Evolutionary conservation across 2,888 invertebrate genomes (phyloP), one percentile per base, ranked within the genome.

Genomic region (Cancer borealis): DNA sequence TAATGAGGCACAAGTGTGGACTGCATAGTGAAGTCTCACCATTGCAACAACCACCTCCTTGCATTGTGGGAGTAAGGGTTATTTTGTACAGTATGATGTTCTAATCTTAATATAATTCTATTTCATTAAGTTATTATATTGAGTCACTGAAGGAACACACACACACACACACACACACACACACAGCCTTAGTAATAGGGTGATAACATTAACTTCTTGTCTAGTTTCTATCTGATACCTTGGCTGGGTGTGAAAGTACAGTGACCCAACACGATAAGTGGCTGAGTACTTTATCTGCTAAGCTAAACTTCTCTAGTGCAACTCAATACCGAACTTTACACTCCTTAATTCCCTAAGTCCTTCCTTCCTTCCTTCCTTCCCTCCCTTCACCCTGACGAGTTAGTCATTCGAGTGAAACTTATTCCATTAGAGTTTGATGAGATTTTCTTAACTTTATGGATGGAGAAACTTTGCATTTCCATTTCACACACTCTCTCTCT

Each of bases 371-470:
- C n/a, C 2, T 10, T n/a, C 73, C 73, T 26, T 73, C 6, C n/a
- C 6, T 21, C 6, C 73, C 10, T 73, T 73, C 73, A 26, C 54
- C 14, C 73, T 73, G 73, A 26, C 26, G 73, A 73, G 73, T 26
- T 73, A 26, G 73, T 26, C 2, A 26, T n/a, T 26, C 73, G 21
- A 60, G 60, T 60, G 17, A 60, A 73, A 26, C 73, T 73, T 73
- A 26, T 73, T 26, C 73, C 10, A 26, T 73, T 73, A 89, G 3
- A 89, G 47, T 3, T 30, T 47, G 47, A 49, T 47, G 49, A 89
- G 47, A 89, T 89, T n/a, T 46, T 21, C 88, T 26, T 30, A 89
- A 89, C 47, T 47, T 89, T 45, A 89, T 89, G 45, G 46, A 89
- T 47, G 47, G 49, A 4, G 26, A 8, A 73, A 73, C 73, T n/a